Conservation (phyloP, 2,797 vertebrate species). For the Gymnodraco acuticeps region DNA sequence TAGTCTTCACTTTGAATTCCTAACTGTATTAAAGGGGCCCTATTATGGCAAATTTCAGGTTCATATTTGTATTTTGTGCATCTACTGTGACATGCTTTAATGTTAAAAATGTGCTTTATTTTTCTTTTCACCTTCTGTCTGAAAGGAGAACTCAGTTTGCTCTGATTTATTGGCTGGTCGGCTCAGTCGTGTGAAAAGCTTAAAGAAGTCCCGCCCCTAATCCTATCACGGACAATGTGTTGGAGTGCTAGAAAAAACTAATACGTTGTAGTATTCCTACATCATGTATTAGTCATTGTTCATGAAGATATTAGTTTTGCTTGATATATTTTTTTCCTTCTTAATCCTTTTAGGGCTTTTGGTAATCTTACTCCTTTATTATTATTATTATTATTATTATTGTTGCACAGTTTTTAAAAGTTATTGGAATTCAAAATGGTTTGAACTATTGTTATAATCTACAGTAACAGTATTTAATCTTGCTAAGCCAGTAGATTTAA, state of each 20-base stretch:
- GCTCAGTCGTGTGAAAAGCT: no score
- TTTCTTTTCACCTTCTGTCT: no score
- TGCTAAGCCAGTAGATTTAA: constrained; percentile 36
- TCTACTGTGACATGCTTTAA: no score
- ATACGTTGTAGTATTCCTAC: constrained; percentile 11
- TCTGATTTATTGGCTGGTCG: no score
- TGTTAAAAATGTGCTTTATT: no score
- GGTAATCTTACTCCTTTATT: background rate
- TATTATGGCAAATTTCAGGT: no score
- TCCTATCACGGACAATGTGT: no score
- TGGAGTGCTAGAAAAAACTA: no score
- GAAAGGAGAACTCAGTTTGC: no score
- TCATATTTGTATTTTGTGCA: no score
- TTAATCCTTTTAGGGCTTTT: background rate
- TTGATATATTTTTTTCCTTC: background rate
- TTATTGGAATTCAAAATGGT: constrained; percentile 4
- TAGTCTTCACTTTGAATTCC: background rate
- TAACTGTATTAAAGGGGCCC: constrained; percentile 6
- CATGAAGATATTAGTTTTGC: background rate
- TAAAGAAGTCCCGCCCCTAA: no score
- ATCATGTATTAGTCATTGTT: background rate
- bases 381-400: background rate
- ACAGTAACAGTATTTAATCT: constrained; percentile 25
- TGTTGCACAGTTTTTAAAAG: background rate
- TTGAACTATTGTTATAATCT: constrained; percentile 18